Percentiles rank a stretch among this genome's conserved stretches.
Conservation (phyloP, 2,797 vertebrate genomes). For the Coracias cyanogaster region DNA sequence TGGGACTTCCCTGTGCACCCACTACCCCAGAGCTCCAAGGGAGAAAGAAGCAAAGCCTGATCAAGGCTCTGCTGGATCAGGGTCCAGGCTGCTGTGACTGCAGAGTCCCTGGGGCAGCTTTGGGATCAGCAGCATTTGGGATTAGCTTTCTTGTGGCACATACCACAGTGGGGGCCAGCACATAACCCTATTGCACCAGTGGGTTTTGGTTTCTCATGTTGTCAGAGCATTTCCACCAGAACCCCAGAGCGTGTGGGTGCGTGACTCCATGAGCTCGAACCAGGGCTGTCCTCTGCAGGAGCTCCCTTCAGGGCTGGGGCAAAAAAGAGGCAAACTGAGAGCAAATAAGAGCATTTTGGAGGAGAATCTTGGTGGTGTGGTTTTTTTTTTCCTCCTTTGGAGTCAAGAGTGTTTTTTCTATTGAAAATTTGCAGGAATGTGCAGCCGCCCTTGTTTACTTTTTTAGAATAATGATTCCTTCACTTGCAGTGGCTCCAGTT, state of each 20-base stretch:
- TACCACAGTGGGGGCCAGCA: not conserved
- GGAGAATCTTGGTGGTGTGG: not conserved
- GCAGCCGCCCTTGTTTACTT: not conserved
- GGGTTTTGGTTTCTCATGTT: rapidly evolving
- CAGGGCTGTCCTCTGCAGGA: not conserved
- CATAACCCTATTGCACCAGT: rapidly evolving
- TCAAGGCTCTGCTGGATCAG: not conserved
- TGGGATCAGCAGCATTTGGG: not conserved
- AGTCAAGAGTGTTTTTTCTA: not conserved
- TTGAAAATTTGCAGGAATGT: not conserved
- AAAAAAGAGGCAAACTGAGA: not conserved
- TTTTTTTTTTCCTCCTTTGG: not conserved
- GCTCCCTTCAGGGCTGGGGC: not conserved
- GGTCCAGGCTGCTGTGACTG: not conserved
- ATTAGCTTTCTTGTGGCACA: not conserved
- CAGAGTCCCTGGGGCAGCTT: not conserved
- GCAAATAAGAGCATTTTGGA: not conserved
- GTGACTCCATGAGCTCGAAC: rapidly evolving
- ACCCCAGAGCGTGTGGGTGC: rapidly evolving
- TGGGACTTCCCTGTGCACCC: not conserved
- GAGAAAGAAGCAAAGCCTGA: not conserved
- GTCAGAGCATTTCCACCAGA: not conserved
- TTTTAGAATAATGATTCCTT: not conserved
- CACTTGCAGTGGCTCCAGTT: not conserved
- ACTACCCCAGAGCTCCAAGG: rapidly evolving